These are phyloP conservation scores for Rhynchotus rufescens DNA, from an alignment of 2,797 vertebrate species.

Conservation along the genomic window DNA sequence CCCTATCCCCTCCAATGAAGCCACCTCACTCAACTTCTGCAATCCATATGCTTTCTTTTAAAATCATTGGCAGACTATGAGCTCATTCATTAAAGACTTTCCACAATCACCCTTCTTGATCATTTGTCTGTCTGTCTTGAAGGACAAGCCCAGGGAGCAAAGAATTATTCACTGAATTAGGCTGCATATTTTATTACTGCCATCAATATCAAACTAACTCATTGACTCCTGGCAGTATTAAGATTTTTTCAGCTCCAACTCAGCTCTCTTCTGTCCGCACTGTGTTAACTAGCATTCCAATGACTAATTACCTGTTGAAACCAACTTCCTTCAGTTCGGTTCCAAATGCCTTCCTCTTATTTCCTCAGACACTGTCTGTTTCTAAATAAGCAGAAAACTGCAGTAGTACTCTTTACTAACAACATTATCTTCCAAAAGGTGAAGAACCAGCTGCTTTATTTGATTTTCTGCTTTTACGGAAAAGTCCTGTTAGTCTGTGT, in stretches of 20 bases:
- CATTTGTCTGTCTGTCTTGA: background rate
- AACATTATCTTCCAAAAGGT: background rate
- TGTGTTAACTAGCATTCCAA: background rate
- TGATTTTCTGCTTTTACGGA: background rate
- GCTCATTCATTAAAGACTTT: background rate
- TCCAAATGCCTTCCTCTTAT: background rate
- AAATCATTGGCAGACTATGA: background rate
- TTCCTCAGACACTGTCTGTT: background rate
- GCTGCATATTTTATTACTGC: background rate
- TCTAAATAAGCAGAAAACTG: background rate
- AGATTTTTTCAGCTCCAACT: background rate
- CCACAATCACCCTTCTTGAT: background rate
- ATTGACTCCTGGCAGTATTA: no score
- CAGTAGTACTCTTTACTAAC: background rate
- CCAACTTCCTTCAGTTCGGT: background rate
- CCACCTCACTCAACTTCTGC: background rate
- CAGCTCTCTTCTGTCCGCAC: background rate
- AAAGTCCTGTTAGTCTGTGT: background rate
- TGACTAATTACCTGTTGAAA: background rate
- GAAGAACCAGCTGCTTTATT: background rate
- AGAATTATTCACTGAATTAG: background rate
- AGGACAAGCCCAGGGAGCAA: background rate
- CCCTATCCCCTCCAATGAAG: background rate
- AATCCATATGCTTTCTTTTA: background rate
- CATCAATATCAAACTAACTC: background rate